A percentile compares a stretch with the other conserved stretches of the same genome.
These are phyloP conservation scores for Delichon dasypus DNA, from an alignment of 2,797 vertebrate species.

Conservation along the genomic window DNA sequence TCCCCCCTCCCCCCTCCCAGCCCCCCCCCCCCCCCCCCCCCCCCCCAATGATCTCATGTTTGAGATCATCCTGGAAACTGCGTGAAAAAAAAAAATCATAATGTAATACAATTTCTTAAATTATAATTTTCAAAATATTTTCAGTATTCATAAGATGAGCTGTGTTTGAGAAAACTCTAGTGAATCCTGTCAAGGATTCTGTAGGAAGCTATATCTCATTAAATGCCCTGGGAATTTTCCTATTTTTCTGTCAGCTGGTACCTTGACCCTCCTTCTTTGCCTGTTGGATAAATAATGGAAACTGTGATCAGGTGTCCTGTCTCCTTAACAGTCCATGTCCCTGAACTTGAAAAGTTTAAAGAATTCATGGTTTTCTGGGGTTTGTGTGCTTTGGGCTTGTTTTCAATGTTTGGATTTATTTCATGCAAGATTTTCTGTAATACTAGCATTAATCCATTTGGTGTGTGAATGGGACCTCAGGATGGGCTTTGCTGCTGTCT, in stretches of 20 bases:
- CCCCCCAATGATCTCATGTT: no score
- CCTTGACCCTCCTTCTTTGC: background rate
- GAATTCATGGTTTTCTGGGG: background rate
- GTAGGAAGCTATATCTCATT: background rate
- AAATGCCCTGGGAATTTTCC: background rate
- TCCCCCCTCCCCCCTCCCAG: no score
- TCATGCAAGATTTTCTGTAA: background rate
- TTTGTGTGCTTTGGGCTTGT: rapidly evolving
- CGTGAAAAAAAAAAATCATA: background rate
- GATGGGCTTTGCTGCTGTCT: background rate
- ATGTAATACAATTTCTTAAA: background rate
- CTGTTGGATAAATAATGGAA: background rate
- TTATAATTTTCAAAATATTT: background rate
- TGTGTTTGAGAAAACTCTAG: background rate
- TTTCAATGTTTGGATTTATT: background rate
- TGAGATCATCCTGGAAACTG: background rate
- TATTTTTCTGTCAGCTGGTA: background rate
- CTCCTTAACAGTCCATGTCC: background rate
- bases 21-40: no score
- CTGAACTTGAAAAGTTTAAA: background rate
- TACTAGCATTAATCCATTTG: background rate
- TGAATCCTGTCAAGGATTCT: background rate
- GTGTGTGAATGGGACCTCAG: background rate
- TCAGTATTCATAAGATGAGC: background rate
- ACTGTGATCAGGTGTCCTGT: background rate